These are phyloP conservation scores for Macquaria ambigua DNA, from an alignment of 2,113 vertebrate species.

Conservation along the genomic window DNA sequence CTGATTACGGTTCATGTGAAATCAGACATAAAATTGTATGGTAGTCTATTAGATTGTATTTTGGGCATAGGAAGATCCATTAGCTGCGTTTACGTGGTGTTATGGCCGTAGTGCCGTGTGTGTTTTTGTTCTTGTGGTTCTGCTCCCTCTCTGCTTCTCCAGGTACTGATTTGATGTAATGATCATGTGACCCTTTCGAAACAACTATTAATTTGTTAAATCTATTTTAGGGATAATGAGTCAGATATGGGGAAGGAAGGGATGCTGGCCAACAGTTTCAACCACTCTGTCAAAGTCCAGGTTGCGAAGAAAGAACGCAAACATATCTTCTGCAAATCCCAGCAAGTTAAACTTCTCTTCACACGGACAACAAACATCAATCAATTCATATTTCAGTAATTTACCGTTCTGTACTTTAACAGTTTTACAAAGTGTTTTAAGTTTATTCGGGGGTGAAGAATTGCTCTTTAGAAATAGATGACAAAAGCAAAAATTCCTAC, in stretches of 20 bases:
- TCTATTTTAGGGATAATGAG: not conserved
- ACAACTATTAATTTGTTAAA: not conserved
- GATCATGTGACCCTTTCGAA: not conserved
- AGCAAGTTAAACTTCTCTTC: not conserved
- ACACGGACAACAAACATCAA: not conserved
- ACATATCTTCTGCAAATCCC: not conserved
- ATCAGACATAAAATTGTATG: no score
- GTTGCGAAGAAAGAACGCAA: not conserved
- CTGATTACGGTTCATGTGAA: no score
- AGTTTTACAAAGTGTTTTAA: not conserved
- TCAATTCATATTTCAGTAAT: not conserved
- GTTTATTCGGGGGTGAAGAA: not conserved
- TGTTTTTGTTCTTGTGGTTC: no score
- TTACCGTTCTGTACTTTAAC: not conserved
- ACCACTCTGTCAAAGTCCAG: not conserved
- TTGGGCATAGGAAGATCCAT: no score
- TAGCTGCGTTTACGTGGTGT: no score
- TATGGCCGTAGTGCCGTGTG: no score
- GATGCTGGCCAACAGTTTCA: no score
- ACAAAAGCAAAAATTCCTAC: not conserved
- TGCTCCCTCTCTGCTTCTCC: no score
- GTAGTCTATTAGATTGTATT: no score
- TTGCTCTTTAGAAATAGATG: not conserved
- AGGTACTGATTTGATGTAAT: not conserved
- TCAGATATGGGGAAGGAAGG: not conserved